A percentile compares a stretch with the other conserved stretches of the same genome.
Conservation (phyloP, 2,888 invertebrate genomes). For the Plagiodera versicolora region DNA sequence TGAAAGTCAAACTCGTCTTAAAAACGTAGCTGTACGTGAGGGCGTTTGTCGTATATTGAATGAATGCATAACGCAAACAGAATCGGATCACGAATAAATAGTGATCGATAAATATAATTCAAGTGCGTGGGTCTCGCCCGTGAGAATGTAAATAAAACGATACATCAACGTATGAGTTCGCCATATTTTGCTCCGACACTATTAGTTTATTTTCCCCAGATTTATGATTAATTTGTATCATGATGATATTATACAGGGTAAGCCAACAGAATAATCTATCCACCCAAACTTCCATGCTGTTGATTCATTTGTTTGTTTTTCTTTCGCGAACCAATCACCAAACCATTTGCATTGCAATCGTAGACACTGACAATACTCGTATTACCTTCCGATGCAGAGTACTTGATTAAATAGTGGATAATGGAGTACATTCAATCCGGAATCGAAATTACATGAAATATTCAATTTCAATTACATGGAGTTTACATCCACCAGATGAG, state of each 20-base stretch:
- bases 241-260: background rate
- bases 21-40: background rate
- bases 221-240: background rate
- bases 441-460: slow-evolving; percentile 19
- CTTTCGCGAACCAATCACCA: background rate
- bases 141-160: slow-evolving; percentile 13
- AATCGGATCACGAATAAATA: background rate
- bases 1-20: background rate
- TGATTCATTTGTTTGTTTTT: no score
- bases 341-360: background rate
- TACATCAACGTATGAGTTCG: background rate
- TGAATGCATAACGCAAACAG: background rate
- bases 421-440: slow-evolving; percentile 18
- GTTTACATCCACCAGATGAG: slow-evolving; percentile 27
- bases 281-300: no score
- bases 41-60: background rate
- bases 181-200: background rate
- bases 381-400: background rate
- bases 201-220: background rate
- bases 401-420: slow-evolving; percentile 11
- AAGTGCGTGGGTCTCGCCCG: slow-evolving; percentile 6
- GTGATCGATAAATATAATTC: slow-evolving; percentile 2
- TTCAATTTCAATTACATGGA: slow-evolving; percentile 26
- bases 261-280: no score
- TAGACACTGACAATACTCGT: background rate